Evolutionary conservation across 2,113 vertebrate genomes (phyloP), one percentile per base, ranked within the genome.

Genomic region (Microcebus ravelobensis): DNA sequence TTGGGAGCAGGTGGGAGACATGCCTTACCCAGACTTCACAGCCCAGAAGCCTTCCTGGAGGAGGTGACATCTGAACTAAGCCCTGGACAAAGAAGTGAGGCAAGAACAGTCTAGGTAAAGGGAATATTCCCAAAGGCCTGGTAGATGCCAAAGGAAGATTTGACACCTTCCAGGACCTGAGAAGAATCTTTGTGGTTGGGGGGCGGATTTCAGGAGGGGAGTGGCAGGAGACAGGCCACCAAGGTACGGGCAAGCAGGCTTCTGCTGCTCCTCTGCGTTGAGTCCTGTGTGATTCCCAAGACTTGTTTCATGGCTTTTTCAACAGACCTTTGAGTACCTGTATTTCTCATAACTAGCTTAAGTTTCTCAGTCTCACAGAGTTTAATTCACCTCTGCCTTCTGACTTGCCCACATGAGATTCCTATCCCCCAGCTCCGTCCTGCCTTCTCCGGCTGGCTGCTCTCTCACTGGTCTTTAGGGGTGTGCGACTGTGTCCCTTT

Each of bases 341-440:
- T 65, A 10, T 79, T 79, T 74, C 39, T 36, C 9, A 1, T 61
- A 36, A 29, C 18, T 86, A 29, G 42, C 31, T 0, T 4, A 48
- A 31, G 13, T 31, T 57, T 81, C 29, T 63, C 11, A 70, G 67
- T 84, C 2, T 6, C 7, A n/a, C 21, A 70, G 8, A 70, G 8
- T 87, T 81, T 42, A 31, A 10, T 65, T 92, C 15, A 2, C 12
- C 20, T 55, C 29, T 8, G 36, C 45, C 31, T 85, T 10, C 39
- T 2, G 8, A 11, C 55, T 67, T 95, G 57, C 63, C 31, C 17
- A 5, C 18, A 11, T 65, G 71, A 27, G n/a, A 2, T 11, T 79
- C n/a, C 20, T 6, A 17, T 3, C 2, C 0, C 2, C 8, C 3
- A 6, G 8, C 36, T 14, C 18, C 17, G 10, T 45, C 55, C 27